Conservation (phyloP, 2,113 vertebrate species). For the Aspiorhynchus laticeps region DNA sequence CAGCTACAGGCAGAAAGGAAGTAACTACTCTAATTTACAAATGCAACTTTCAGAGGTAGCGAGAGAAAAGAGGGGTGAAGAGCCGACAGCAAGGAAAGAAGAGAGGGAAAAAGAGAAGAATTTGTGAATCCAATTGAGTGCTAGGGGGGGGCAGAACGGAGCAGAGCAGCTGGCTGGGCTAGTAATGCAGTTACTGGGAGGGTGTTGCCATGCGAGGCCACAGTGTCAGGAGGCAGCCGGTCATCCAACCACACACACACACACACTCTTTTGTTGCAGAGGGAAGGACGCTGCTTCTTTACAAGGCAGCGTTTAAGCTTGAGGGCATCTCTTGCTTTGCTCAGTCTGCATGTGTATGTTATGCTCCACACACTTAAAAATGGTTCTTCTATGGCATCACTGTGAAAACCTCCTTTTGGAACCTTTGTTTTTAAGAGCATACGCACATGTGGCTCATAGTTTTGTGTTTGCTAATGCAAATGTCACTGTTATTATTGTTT, state of each 20-base stretch:
- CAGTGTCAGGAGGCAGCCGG: conserved; percentile 70
- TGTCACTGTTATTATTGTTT: not conserved
- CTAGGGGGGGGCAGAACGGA: conserved; percentile 80
- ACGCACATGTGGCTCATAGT: not conserved
- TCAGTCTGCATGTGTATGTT: not conserved
- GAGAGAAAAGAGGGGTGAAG: conserved; percentile 67
- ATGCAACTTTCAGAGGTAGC: conserved; percentile 88
- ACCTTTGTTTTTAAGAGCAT: not conserved
- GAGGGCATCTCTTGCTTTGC: conserved; percentile 47
- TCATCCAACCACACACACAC: conserved; percentile 62
- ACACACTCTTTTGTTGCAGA: conserved; percentile 23
- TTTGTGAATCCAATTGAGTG: conserved; percentile 93
- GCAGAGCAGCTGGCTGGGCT: conserved; percentile 85
- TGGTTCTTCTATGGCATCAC: not conserved
- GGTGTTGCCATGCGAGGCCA: conserved; percentile 84
- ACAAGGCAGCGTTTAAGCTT: conserved; percentile 43
- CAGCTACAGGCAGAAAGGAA: conserved; percentile 86
- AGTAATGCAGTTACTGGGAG: conserved; percentile 92
- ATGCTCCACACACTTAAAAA: not conserved
- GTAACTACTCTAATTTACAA: conserved; percentile 96
- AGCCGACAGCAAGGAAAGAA: not conserved
- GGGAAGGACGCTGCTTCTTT: conserved; percentile 55
- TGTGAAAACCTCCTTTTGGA: not conserved
- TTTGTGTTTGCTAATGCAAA: not conserved
- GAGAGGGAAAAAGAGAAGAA: conserved; percentile 71